These are phyloP conservation scores for Tiphia femorata DNA, from an alignment of 2,888 invertebrate species.

Conservation along the genomic window DNA sequence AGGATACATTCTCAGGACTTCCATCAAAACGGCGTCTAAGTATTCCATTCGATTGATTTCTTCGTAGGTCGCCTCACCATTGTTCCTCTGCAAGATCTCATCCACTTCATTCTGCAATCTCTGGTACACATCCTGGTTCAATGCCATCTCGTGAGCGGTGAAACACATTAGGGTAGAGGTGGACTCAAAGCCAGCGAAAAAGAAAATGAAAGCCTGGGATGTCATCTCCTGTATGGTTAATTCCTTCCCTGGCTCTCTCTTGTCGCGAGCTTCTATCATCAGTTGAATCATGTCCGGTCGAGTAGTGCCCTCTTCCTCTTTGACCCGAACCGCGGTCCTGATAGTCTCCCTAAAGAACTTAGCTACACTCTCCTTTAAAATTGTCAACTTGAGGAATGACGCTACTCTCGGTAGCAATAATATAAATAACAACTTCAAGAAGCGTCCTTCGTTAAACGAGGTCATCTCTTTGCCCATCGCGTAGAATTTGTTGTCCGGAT, in stretches of 20 bases:
- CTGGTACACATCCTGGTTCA: slow-evolving; percentile 68
- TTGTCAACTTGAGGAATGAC: slow-evolving; percentile 23
- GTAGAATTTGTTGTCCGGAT: slow-evolving; percentile 58
- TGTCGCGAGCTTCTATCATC: slow-evolving; percentile 68
- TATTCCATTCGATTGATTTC: slow-evolving; percentile 70
- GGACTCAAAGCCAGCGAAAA: slow-evolving; percentile 60
- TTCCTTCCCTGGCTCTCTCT: slow-evolving; percentile 14
- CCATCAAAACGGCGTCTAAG: slow-evolving; percentile 71
- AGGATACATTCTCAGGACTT: slow-evolving; percentile 55
- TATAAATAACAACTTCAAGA: slow-evolving; percentile 34
- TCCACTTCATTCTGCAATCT: slow-evolving; percentile 63
- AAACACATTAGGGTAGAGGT: slow-evolving; percentile 52
- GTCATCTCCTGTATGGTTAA: slow-evolving; percentile 64
- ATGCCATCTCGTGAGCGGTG: slow-evolving; percentile 47
- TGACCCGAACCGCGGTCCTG: slow-evolving; percentile 32
- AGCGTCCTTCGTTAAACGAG: slow-evolving; percentile 10
- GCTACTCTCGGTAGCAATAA: slow-evolving; percentile 17
- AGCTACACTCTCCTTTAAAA: slow-evolving; percentile 13
- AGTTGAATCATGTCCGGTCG: slow-evolving; percentile 74
- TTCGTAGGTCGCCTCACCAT: slow-evolving; percentile 65
- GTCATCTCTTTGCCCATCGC: slow-evolving; percentile 40
- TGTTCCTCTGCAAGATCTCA: slow-evolving; percentile 42
- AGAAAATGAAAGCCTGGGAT: slow-evolving; percentile 68
- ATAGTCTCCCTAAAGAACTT: slow-evolving; percentile 44
- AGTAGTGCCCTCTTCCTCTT: slow-evolving; percentile 46